Evolutionary conservation across 1,140 invertebrate species (phyloP), one percentile per base, ranked within the genome.

Genomic region (Cotesia chilonis): DNA sequence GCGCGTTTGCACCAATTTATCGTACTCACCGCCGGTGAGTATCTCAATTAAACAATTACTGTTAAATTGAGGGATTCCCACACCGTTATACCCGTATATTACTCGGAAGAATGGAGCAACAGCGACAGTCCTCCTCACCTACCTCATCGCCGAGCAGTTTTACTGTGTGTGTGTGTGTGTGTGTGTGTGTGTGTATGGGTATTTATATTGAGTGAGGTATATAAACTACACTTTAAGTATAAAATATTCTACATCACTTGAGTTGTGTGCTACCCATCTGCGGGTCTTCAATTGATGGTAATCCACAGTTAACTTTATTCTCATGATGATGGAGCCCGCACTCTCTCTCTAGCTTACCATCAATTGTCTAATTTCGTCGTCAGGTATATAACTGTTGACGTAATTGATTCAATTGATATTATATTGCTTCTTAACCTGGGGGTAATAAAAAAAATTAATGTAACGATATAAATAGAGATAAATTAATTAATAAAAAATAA

Each of bases 41-140:
- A 78, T 82, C 79, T 83, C 78, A 82, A 83, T 83, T 83, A 83
- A 83, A 83, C 78, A 83, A 83, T 83, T 83, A 83, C 76, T 68
- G 77, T 76, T 82, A 79, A 83, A 83, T 82, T 79, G 78, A 81
- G 74, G 71, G 76, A 80, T 81, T 82, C 78, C 79, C 77, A 70
- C 71, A 78, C 60, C 76, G 72, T 60, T 68, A 71, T 68, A 67
- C 82, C 82, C 82, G 82, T 80, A 83, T 83, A 72, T 79, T 80
- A 47, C 38, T 66, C n/a, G 66, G 37, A 69, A 36, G 64, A 70
- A 64, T 68, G 20, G 66, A 61, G 3, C 59, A 54, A 10, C 36
- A 59, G 36, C 7, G 0, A 51, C 55, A 17, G 69, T 69, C 12
- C 4, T 35, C 38, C n/a, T 65, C 63, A 65, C 63, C 63, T 65